Evolutionary conservation across 2,888 invertebrate genomes (phyloP).

Genomic region (Clivina fossor): DNA sequence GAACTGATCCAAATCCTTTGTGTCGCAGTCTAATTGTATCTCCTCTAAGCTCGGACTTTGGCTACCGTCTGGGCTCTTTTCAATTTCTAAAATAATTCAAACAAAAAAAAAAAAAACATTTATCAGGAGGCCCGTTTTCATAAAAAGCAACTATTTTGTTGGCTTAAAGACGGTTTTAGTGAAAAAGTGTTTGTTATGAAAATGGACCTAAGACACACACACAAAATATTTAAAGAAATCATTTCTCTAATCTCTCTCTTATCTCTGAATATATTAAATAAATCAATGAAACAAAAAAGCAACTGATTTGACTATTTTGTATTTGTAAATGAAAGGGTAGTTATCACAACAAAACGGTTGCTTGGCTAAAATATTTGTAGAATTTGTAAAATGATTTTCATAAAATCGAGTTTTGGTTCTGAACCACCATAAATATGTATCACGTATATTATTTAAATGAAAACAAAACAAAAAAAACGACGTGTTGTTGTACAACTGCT

Average conservation of each 20-base stretch:
- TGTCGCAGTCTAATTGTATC: constrained; percentile 62
- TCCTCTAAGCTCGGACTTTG: constrained; percentile 61
- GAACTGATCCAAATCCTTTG: constrained; percentile 65
- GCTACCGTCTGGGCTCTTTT: constrained; percentile 25
- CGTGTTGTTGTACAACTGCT: constrained; percentile 33
- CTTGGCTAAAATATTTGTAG: constrained; percentile 18
- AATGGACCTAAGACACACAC: too few relatives aligned
- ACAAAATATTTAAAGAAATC: too few relatives aligned
- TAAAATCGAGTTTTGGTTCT: constrained; percentile 33
- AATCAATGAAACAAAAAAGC: too few relatives aligned
- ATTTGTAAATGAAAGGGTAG: too few relatives aligned
- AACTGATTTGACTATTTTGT: constrained; percentile 27
- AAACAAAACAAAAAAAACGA: too few relatives aligned
- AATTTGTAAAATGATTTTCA: constrained; percentile 33
- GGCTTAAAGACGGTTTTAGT: neutral
- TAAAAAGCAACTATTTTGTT: constrained; percentile 10
- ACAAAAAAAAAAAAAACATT: neutral
- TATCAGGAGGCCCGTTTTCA: constrained; percentile 16
- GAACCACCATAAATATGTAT: constrained; percentile 31
- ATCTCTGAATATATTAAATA: too few relatives aligned
- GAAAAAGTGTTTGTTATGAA: too few relatives aligned
- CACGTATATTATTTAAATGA: constrained; percentile 33
- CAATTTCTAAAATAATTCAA: constrained; percentile 36
- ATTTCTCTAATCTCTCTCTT: too few relatives aligned
- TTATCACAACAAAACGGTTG: constrained; percentile 27